Evolutionary conservation across 2,113 vertebrate genomes (phyloP), one percentile per base, ranked within the genome.

Genomic region (Anhinga rufa): DNA sequence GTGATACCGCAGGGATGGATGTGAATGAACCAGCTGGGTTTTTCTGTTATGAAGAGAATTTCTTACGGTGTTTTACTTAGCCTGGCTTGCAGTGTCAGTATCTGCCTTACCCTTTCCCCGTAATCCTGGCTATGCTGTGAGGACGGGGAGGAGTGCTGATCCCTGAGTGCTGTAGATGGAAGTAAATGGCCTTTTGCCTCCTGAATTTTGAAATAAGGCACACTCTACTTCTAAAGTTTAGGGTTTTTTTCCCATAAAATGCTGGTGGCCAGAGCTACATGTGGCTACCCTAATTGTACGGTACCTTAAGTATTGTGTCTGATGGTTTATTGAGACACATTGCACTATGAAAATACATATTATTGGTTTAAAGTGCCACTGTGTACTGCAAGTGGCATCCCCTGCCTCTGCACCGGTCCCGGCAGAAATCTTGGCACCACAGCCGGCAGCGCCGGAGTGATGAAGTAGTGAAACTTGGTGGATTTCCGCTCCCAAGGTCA

Each of bases 211-310:
- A 60, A 82, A 66, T 34, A 42, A 74, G 36, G 6, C 38, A 19
- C 46, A 9, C 26, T 54, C 13, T 40, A 7, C 19, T 38, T 93
- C 31, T 48, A 4, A 26, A 17, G 66, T 60, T 74, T 32, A 38
- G 5, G 6, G 0, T 0, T 3, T 28, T 32, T 42, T 64, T 1
- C 29, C 38, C 18, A 12, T 69, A 54, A 77, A 58, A 54, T 49
- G 15, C 14, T 85, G 17, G 21, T 78, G n/a, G 9, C 4, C 31
- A 49, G 48, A 85, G 57, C 17, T 49, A 13, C 34, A 3, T 0
- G 1, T 58, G 36, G 38, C 46, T 90, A 3, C 46, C 29, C 18
- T 24, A 5, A 38, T 14, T 7, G 2, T 28, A 12, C 0, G 3
- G 19, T 61, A 10, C 52, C 48, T 80, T 9, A 21, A 12, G 16